phyloP scores from a whole-genome alignment of 1,140 invertebrate genomes.

The Capitella teleta region DNA sequence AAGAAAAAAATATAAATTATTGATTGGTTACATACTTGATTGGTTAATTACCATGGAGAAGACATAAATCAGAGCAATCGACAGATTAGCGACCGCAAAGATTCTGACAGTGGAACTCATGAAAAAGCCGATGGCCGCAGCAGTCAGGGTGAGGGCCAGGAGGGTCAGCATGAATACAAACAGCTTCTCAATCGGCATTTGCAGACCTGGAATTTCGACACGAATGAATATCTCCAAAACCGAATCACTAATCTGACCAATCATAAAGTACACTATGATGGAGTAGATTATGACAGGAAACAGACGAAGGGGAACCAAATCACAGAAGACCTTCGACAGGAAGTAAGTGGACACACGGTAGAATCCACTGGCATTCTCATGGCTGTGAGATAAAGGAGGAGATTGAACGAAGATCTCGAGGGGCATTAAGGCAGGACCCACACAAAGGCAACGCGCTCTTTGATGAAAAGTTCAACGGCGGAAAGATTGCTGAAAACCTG shows the following conservation, averaged over 20 bases:
- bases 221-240: no score
- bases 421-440: no score
- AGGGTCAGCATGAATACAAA: conserved; percentile 31
- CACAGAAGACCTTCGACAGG: conserved; percentile 36
- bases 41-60: conserved; percentile 44
- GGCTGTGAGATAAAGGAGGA: no score
- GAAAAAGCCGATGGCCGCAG: conserved; percentile 29
- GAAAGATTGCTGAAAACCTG: conserved; percentile 15
- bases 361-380: conserved; percentile 41
- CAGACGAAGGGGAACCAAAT: conserved; percentile 34
- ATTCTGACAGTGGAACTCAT: conserved; percentile 31
- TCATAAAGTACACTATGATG: conserved; percentile 37
- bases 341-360: conserved; percentile 41
- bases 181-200: conserved; percentile 20
- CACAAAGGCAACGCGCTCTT: conserved; percentile 14
- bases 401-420: no score
- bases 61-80: conserved; percentile 30
- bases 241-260: no score
- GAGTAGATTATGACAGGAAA: conserved; percentile 31
- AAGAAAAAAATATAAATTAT: no score
- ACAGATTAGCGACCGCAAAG: conserved; percentile 32
- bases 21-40: no score
- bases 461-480: conserved; percentile 15
- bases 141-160: conserved; percentile 27
- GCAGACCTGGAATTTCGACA: no score